Evolutionary conservation across 2,797 vertebrate species (phyloP).

Genomic region (Okamejei kenojei): DNA sequence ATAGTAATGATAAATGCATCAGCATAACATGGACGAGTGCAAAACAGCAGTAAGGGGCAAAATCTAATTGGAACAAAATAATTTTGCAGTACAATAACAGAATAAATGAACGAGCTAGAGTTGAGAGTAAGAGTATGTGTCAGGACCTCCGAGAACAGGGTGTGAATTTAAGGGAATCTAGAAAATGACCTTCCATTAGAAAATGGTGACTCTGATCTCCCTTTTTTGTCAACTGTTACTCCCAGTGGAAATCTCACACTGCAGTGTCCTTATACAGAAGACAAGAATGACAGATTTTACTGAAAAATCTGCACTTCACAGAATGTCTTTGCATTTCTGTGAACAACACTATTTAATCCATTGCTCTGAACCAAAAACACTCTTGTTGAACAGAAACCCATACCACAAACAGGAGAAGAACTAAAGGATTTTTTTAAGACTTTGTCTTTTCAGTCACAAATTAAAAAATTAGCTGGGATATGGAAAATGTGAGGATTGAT

Average conservation of each 20-base stretch:
- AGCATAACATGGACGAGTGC: no score
- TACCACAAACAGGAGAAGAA: background rate
- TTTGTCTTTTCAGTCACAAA: background rate
- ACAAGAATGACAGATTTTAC: slow-evolving; percentile 45
- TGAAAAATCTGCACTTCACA: slow-evolving; percentile 38
- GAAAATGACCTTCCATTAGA: slow-evolving; percentile 47
- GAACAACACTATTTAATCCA: slow-evolving; percentile 16
- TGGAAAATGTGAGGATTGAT: background rate
- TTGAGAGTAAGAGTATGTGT: no score
- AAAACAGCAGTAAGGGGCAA: no score
- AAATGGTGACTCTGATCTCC: slow-evolving; percentile 48
- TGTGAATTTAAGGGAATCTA: no score
- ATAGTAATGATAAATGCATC: no score
- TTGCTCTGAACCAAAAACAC: background rate
- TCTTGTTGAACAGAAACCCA: background rate
- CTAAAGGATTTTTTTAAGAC: background rate
- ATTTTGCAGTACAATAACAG: no score
- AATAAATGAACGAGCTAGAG: no score
- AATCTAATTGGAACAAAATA: no score
- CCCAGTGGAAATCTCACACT: slow-evolving; percentile 45
- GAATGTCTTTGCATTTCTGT: background rate
- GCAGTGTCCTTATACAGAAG: slow-evolving; percentile 45
- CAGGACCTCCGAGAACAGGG: no score
- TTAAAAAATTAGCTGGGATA: background rate
- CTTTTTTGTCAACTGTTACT: slow-evolving; percentile 45